Evolutionary conservation across 2,888 invertebrate genomes (phyloP).

Genomic region (Nycteola revayana): DNA sequence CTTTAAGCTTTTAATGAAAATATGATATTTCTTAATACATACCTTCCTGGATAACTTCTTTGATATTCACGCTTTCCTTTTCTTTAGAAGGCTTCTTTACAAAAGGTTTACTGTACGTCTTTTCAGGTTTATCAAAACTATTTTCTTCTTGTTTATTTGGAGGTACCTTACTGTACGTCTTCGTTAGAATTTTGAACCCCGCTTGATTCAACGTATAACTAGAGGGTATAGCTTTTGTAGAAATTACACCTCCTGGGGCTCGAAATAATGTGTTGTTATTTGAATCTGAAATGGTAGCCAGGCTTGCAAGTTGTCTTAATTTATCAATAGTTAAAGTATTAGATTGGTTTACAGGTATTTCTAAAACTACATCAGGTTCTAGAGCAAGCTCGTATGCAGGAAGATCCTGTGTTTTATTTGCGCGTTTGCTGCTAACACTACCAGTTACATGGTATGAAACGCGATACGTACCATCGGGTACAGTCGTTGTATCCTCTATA

Average conservation of each 20-base stretch:
- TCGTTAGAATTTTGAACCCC: conserved; percentile 85
- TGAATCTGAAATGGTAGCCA: conserved; percentile 79
- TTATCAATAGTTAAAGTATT: conserved; percentile 68
- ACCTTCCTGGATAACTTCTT: conserved; percentile 44
- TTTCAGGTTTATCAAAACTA: conserved; percentile 62
- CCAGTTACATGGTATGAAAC: conserved; percentile 76
- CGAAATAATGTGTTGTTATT: conserved; percentile 77
- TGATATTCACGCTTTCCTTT: conserved; percentile 36
- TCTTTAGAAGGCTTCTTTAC: conserved; percentile 47
- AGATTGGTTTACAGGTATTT: conserved; percentile 68
- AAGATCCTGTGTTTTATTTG: conserved; percentile 67
- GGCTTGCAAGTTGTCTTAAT: conserved; percentile 78
- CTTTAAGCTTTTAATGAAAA: no score
- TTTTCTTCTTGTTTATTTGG: conserved; percentile 71
- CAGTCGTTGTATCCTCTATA: conserved; percentile 28
- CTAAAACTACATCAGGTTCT: conserved; percentile 71
- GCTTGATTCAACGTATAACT: conserved; percentile 84
- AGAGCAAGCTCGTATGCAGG: conserved; percentile 70
- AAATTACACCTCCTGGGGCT: conserved; percentile 75
- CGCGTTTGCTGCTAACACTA: conserved; percentile 73
- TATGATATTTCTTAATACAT: conserved; percentile 16
- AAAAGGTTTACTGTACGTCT: conserved; percentile 53
- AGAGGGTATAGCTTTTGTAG: conserved; percentile 83
- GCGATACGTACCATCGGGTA: conserved; percentile 71
- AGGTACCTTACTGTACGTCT: conserved; percentile 80